Conservation (phyloP, 2,888 invertebrate genomes). For the Drosophila cyrtoloma region DNA sequence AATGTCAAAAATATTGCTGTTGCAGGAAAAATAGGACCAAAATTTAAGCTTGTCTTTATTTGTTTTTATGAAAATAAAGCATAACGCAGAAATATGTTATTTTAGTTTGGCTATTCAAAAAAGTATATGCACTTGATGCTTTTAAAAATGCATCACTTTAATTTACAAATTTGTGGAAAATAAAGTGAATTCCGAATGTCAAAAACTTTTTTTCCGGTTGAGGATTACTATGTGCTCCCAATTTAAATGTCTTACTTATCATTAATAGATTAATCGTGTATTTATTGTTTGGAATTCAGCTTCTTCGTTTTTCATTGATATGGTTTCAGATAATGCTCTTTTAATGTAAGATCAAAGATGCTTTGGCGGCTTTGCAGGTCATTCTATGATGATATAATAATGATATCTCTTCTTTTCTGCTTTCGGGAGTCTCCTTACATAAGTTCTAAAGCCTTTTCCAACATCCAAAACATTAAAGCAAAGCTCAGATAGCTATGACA, state of each 20-base stretch:
- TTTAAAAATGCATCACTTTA: fast-evolving
- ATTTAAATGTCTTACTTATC: background rate
- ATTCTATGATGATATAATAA: background rate
- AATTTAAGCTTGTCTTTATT: background rate
- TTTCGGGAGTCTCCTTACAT: background rate
- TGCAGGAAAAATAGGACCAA: background rate
- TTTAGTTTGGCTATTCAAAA: background rate
- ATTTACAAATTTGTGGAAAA: background rate
- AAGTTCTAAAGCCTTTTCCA: background rate
- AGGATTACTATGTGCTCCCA: background rate
- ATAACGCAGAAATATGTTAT: background rate
- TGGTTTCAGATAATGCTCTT: background rate
- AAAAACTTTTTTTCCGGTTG: too few relatives aligned
- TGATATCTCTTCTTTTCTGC: background rate
- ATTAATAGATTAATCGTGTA: background rate
- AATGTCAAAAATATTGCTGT: background rate
- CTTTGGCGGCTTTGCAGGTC: background rate
- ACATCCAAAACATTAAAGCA: background rate
- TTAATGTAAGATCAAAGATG: background rate
- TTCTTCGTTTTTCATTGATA: background rate
- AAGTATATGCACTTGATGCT: background rate
- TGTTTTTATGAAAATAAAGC: background rate
- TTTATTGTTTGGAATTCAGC: background rate
- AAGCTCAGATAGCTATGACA: background rate
- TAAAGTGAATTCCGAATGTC: background rate